These are phyloP conservation scores for Bettongia penicillata DNA, from an alignment of 2,113 vertebrate genomes.

Conservation along the genomic window DNA sequence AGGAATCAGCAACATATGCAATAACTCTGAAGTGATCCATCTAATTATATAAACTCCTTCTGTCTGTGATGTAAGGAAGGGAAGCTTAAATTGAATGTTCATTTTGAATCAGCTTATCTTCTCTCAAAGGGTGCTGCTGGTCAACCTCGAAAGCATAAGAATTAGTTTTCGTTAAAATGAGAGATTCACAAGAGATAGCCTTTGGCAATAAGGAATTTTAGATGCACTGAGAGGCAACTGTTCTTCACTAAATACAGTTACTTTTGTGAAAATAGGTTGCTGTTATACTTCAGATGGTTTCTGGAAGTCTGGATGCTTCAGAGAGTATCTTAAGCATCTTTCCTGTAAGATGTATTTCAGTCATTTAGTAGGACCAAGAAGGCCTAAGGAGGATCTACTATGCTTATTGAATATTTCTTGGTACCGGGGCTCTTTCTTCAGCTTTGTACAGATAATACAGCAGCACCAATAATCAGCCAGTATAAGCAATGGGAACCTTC, in stretches of 20 bases:
- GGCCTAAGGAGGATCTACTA: background rate
- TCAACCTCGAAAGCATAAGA: conserved; percentile 38
- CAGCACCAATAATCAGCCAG: conserved; percentile 18
- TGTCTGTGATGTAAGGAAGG: conserved; percentile 51
- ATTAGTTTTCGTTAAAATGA: conserved; percentile 28
- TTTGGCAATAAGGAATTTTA: conserved; percentile 23
- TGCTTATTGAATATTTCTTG: background rate
- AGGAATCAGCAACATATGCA: conserved; percentile 58
- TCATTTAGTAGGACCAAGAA: conserved; percentile 14
- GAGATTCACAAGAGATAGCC: background rate
- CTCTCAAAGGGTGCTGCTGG: conserved; percentile 33
- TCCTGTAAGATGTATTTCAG: conserved; percentile 42
- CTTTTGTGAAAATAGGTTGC: background rate
- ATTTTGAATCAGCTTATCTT: conserved; percentile 48
- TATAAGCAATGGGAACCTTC: background rate
- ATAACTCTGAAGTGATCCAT: conserved; percentile 45
- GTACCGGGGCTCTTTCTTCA: background rate
- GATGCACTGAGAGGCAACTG: background rate
- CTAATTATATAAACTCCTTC: conserved; percentile 40
- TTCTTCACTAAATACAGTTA: conserved; percentile 1
- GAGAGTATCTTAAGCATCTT: conserved; percentile 32
- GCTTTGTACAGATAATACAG: background rate
- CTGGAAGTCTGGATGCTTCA: background rate
- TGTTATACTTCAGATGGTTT: background rate
- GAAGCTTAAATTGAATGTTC: conserved; percentile 5